Evolutionary conservation across 2,888 invertebrate genomes (phyloP).

Genomic region (Linnaemya tessellans): DNA sequence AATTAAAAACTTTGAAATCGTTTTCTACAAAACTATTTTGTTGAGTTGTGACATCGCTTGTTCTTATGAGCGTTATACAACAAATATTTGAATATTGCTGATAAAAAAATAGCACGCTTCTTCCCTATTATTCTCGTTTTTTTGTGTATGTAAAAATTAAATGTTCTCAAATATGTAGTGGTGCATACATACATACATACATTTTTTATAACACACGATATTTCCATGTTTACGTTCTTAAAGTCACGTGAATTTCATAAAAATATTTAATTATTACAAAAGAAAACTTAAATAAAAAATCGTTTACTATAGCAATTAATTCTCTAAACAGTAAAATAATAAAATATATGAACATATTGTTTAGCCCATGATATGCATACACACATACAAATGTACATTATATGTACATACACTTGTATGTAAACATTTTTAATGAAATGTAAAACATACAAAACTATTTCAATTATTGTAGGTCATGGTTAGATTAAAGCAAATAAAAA

Average conservation of each 20-base stretch:
- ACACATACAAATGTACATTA: neutral
- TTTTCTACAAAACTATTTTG: no score
- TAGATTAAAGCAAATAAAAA: conserved; percentile 26
- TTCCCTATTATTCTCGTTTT: no score
- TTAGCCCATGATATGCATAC: neutral
- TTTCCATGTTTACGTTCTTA: no score
- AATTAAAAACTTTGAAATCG: no score
- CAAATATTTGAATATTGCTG: no score
- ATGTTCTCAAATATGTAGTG: no score
- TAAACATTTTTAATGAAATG: neutral
- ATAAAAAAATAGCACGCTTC: no score
- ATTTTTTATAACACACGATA: no score
- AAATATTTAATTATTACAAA: neutral
- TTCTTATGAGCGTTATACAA: no score
- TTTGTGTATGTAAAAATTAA: no score
- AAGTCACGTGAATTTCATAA: neutral
- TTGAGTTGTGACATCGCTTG: no score
- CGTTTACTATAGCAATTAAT: neutral
- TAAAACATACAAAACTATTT: conserved; percentile 7
- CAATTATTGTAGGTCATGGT: conserved; percentile 68
- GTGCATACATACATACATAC: no score
- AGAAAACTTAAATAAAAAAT: neutral
- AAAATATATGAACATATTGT: neutral
- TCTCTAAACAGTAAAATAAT: neutral
- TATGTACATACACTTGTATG: neutral